phyloP scores from a whole-genome alignment of 2,888 invertebrate species.

The Callinectes sapidus region DNA sequence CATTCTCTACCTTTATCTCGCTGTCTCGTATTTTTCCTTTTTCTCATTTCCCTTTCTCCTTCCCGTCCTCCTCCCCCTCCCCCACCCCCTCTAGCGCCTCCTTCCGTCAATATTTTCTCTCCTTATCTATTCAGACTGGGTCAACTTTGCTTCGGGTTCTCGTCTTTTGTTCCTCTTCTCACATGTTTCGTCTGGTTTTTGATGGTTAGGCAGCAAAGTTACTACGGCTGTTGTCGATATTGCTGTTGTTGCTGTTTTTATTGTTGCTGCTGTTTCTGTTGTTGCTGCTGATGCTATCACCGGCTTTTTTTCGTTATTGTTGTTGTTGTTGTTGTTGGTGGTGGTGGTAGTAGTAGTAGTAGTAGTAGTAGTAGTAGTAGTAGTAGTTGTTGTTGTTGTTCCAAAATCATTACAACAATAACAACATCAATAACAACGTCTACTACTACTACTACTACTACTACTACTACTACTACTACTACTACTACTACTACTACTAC shows the following conservation, averaged over 20 bases:
- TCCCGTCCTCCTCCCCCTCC: too few relatives aligned
- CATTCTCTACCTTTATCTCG: not conserved
- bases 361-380: too few relatives aligned
- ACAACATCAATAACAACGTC: not conserved
- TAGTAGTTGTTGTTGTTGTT: too few relatives aligned
- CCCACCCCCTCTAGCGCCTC: not conserved
- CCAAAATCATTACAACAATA: not conserved
- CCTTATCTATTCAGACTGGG: not conserved
- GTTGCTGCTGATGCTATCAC: not conserved
- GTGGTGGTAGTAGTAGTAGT: too few relatives aligned
- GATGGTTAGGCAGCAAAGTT: not conserved
- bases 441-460: not conserved
- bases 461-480: constrained; percentile 6
- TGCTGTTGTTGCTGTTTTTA: not conserved
- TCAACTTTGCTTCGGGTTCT: not conserved
- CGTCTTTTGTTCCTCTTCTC: not conserved
- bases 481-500: constrained; percentile 17
- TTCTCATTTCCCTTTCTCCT: not conserved
- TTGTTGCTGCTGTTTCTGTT: not conserved
- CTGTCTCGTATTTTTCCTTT: not conserved
- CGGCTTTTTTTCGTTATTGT: too few relatives aligned
- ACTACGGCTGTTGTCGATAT: not conserved
- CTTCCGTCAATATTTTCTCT: constrained; percentile 3
- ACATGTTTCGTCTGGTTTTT: not conserved
- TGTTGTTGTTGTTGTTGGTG: too few relatives aligned